Percentiles rank a stretch among this genome's conserved stretches.
Evolutionary conservation across 2,888 invertebrate genomes (phyloP).

Genomic region (Ceraclea dissimilis): DNA sequence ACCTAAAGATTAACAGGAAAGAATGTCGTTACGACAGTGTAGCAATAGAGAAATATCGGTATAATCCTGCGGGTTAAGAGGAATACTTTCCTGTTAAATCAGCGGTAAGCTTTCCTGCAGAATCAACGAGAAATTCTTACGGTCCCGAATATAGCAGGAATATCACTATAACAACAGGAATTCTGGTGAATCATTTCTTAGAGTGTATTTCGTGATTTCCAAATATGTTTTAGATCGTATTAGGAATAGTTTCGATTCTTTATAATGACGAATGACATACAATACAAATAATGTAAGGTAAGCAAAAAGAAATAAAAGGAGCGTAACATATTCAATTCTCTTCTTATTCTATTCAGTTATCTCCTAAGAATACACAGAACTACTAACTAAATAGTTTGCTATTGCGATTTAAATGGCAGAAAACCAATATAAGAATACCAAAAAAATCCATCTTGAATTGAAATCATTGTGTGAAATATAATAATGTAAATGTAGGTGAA

Average conservation of each 20-base stretch:
- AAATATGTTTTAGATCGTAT: too few species aligned
- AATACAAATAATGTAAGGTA: conserved; percentile 2
- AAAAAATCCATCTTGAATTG: conserved; percentile 7
- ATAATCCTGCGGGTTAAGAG: too few species aligned
- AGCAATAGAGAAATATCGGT: too few species aligned
- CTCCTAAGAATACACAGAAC: not conserved
- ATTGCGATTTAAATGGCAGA: conserved; percentile 25
- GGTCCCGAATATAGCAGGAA: too few species aligned
- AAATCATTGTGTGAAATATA: conserved; percentile 14
- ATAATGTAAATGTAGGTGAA: conserved; percentile 20
- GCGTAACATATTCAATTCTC: conserved; percentile 12
- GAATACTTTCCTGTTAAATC: too few species aligned
- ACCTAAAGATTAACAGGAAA: too few species aligned
- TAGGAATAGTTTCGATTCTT: not conserved
- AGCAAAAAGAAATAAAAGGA: conserved; percentile 4
- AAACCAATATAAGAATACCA: conserved; percentile 13
- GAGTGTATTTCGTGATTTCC: too few species aligned
- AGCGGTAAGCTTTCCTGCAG: too few species aligned
- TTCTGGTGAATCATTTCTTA: too few species aligned
- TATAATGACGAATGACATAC: not conserved
- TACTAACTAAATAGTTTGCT: conserved; percentile 24
- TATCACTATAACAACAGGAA: too few species aligned
- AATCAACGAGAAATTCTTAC: too few species aligned
- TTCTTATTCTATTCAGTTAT: conserved; percentile 2
- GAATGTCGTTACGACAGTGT: too few species aligned